Evolutionary conservation across 1,140 invertebrate species (phyloP), one percentile per base, ranked within the genome.

Genomic region (Ectropis grisescens): DNA sequence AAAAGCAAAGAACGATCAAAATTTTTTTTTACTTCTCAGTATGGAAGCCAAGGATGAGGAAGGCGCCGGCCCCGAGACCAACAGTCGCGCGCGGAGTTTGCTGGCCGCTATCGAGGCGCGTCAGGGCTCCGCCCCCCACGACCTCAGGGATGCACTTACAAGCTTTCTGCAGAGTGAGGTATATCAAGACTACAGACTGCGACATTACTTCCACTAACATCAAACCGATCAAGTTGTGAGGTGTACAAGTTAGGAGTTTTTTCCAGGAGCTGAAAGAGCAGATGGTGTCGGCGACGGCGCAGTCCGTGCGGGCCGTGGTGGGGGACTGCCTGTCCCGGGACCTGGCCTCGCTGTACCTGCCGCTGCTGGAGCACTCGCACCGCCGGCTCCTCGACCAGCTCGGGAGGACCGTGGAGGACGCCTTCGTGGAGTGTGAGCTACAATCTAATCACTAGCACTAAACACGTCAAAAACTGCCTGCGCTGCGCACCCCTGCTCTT

Each of bases 261-360:
- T n/a, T n/a, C n/a, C n/a, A 74, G 69, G 61, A 61, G 11, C 32
- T 74, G n/a, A 67, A 58, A 30, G 36, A 53, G 1, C 46, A 54
- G 14, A 49, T 75, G 37, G 53, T 61, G 8, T 29, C 40, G 1
- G 49, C 58, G 1, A 67, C 62, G 1, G 49, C 47, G 3, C 39
- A 52, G n/a, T 58, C 58, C 9, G 38, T 71, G 3, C 48, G 47
- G 14, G 47, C 47, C 1, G 48, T 65, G 13, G 53, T 75, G 6
- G 36, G 37, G 0, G 34, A 28, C 14, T 49, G 44, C n/a, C 31
- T 71, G 29, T 34, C 48, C n/a, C 31, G 52, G 2, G 52, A 52
- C 24, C 37, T 71, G 40, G 49, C 60, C 2, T 15, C 24, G 7
- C 33, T 47, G 4, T 71, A 66, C 54, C 33, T 66, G 33, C 68